phyloP scores from a whole-genome alignment of 1,140 invertebrate species.

The Hydropsyche tenuis region DNA sequence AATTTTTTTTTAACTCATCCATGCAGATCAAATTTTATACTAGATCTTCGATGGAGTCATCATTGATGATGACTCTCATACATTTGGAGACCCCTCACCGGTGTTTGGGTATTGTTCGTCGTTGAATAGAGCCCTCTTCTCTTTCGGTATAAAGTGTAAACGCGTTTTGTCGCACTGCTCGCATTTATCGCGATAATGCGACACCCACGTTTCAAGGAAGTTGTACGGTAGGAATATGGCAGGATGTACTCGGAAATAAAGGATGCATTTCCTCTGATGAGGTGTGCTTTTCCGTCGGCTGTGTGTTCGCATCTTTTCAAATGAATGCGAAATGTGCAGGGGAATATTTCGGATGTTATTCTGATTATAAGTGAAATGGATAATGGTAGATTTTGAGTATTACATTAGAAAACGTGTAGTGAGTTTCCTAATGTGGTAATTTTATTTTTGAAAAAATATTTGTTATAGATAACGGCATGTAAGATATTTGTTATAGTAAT shows the following conservation, averaged over 20 bases:
- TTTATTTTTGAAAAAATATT: no score
- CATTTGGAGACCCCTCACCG: conserved; percentile 4
- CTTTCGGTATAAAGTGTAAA: conserved; percentile 14
- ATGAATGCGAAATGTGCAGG: no score
- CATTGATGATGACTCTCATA: neutral
- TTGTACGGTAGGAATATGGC: neutral
- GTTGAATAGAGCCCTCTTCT: conserved; percentile 19
- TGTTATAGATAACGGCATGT: no score
- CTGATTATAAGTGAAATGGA: no score
- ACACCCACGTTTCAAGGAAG: conserved; percentile 36
- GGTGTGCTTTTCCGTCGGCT: neutral
- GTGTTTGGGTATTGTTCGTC: conserved; percentile 26
- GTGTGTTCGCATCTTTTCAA: neutral
- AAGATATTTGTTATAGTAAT: no score
- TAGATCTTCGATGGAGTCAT: no score
- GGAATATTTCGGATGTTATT: no score
- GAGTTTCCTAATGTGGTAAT: no score
- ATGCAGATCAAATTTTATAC: no score
- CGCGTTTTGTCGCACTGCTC: conserved; percentile 33
- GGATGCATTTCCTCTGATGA: conserved; percentile 25
- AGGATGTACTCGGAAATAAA: conserved; percentile 25
- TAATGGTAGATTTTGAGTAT: no score
- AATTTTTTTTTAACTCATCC: no score
- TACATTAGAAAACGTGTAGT: no score
- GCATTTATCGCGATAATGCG: conserved; percentile 31